Conservation (phyloP, 2,797 vertebrate species). For the Mus spretus region DNA sequence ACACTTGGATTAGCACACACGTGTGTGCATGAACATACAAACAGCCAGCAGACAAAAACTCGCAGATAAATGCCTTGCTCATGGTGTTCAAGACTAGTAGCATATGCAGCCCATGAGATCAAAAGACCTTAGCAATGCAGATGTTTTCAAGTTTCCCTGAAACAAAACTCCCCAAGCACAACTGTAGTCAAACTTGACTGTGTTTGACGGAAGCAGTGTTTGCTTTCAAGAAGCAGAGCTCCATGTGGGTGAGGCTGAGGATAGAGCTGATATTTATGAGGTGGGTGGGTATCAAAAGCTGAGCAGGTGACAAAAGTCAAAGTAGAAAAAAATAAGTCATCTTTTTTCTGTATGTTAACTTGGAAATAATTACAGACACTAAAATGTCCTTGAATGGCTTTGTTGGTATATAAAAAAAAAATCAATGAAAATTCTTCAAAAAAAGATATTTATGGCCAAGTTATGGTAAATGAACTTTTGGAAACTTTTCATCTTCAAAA, state of each 20-base stretch:
- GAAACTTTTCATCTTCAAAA: neutral
- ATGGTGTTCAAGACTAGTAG: slow-evolving; percentile 43
- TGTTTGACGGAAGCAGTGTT: neutral
- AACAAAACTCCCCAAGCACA: slow-evolving; percentile 16
- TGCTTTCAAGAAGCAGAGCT: neutral
- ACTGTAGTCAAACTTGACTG: neutral
- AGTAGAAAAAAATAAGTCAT: neutral
- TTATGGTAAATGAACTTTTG: slow-evolving; percentile 19
- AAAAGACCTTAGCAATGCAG: neutral
- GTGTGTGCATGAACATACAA: neutral
- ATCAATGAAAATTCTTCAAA: slow-evolving; percentile 12
- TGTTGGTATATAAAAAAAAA: too few species aligned
- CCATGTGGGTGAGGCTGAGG: too few species aligned
- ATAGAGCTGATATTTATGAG: neutral
- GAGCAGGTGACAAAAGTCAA: neutral
- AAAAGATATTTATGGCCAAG: neutral
- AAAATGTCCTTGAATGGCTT: slow-evolving; percentile 1
- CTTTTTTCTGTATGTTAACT: slow-evolving; percentile 29
- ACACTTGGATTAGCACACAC: neutral
- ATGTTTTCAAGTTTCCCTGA: neutral
- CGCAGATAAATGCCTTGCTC: slow-evolving; percentile 2
- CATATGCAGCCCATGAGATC: neutral
- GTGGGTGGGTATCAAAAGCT: slow-evolving; percentile 14
- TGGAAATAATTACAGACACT: slow-evolving; percentile 24
- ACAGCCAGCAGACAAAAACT: neutral